Base-by-base conservation (phyloP, 2,888 invertebrate species). In the Xestoiulus laeticollis region DNA sequence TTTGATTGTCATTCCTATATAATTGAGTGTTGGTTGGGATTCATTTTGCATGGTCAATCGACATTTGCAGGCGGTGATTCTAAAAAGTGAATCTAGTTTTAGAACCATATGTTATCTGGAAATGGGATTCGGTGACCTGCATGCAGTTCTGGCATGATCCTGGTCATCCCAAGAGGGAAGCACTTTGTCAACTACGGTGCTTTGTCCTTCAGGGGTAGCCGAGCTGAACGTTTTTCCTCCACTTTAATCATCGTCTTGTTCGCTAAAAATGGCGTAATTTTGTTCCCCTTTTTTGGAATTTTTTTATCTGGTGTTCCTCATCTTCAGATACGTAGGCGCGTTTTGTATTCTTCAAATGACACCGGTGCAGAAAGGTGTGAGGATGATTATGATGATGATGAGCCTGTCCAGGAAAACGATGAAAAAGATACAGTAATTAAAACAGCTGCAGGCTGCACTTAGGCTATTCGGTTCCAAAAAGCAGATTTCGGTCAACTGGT, bases 221-320 rank as follows among this genome's bases (percentile, higher is more conserved):
- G 68, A 26, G 68, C 68, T 26, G 68, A 68, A 68, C 68, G 68
- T 68, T 68, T 68, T 68, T 68, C 68, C 68, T 68, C 68, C 12
- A 12, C 26, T 68, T 68, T 68, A 68, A 68, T 68, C 68, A 68
- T 68, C 26, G 22, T 68, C 26, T 0, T 26, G 68, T 68, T 68
- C 68, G 12, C 12, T 26, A 26, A 26, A 68, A 68, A 68, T 68
- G 68, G 26, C 26, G 68, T 14, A 68, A 68, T 68, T 68, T 68
- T 26, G 12, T 68, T 68, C 26, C 68, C 26, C 14, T 68, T 68
- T 48, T 68, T 26, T 68, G 26, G 26, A 68, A 68, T 68, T 26
- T 68, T 68, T 68, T 68, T 68, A 68, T 68, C 68, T 68, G 26
- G 0, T 26, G 26, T 26, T 12, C 26, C 68, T 68, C 68, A 68